phyloP scores from a whole-genome alignment of 2,797 vertebrate genomes.

The Gymnocypris eckloni region DNA sequence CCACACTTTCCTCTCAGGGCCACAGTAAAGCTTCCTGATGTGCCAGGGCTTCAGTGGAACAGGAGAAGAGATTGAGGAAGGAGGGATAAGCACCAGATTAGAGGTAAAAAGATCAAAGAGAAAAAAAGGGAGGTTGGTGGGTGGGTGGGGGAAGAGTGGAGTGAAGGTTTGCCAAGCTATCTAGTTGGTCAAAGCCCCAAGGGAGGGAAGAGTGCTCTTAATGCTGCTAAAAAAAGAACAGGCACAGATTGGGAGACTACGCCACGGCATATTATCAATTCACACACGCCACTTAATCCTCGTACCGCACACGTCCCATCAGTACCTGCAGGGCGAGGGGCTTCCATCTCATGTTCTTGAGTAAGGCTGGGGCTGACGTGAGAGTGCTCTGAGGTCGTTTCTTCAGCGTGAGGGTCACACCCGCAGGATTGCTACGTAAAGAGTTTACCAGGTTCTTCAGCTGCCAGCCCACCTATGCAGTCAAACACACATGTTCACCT shows the following conservation, averaged over 20 bases:
- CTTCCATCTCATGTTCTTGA: slow-evolving; percentile 95
- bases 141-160: slow-evolving; percentile 34
- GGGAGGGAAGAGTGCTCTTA: slow-evolving; percentile 69
- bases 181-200: slow-evolving; percentile 66
- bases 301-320: slow-evolving; percentile 45
- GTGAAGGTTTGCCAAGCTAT: slow-evolving; percentile 61
- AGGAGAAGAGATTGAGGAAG: slow-evolving; percentile 58
- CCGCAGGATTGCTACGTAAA: slow-evolving; percentile 88
- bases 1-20: slow-evolving; percentile 28
- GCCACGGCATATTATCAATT: slow-evolving; percentile 47
- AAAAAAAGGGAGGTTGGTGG: not conserved
- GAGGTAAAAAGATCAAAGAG: slow-evolving; percentile 31
- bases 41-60: slow-evolving; percentile 39
- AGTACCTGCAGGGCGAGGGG: slow-evolving; percentile 88
- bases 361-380: slow-evolving; percentile 88
- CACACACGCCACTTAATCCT: slow-evolving; percentile 56
- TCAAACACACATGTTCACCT: slow-evolving; percentile 30
- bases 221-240: slow-evolving; percentile 63
- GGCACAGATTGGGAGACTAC: slow-evolving; percentile 68
- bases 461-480: slow-evolving; percentile 90
- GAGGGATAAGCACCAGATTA: slow-evolving; percentile 48
- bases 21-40: slow-evolving; percentile 26
- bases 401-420: slow-evolving; percentile 90
- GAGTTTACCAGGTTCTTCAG: slow-evolving; percentile 91
- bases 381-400: slow-evolving; percentile 92